A percentile compares a stretch with the other conserved stretches of the same genome.
Conservation (phyloP, 1,140 invertebrate species). For the Prorops nasuta region DNA sequence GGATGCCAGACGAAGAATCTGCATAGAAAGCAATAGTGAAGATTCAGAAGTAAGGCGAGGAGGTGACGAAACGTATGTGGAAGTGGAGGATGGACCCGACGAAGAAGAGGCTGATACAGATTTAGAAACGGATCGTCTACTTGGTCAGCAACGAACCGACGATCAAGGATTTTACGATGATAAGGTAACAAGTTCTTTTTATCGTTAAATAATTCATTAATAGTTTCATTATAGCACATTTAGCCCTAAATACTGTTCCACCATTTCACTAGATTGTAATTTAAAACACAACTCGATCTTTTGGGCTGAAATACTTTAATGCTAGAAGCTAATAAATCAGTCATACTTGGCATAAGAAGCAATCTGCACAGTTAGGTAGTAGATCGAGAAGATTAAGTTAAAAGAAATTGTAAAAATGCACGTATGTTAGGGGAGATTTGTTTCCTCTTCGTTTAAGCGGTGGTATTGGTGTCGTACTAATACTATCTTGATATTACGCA, state of each 20-base stretch:
- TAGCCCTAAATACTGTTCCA: neutral
- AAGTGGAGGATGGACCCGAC: conserved; percentile 48
- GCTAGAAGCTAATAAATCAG: too few species aligned
- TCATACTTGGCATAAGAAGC: too few species aligned
- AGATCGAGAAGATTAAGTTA: too few species aligned
- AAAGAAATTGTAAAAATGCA: too few species aligned
- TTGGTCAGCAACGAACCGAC: conserved; percentile 85
- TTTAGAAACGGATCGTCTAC: conserved; percentile 82
- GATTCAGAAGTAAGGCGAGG: conserved; percentile 45
- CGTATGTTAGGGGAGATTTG: too few species aligned
- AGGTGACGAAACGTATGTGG: conserved; percentile 45
- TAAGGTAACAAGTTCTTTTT: conserved; percentile 58
- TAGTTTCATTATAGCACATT: too few species aligned
- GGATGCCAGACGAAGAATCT: conserved; percentile 51
- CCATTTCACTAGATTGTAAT: conserved; percentile 7
- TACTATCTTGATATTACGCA: conserved; percentile 54
- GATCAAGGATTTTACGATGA: conserved; percentile 90
- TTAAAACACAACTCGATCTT: too few species aligned
- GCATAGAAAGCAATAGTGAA: conserved; percentile 50
- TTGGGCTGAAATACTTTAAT: too few species aligned
- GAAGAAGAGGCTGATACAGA: conserved; percentile 84
- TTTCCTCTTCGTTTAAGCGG: too few species aligned
- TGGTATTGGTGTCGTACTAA: conserved; percentile 36
- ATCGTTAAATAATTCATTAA: conserved; percentile 1
- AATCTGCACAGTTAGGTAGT: too few species aligned